Evolutionary conservation across 2,797 vertebrate genomes (phyloP).

Genomic region (Oreortyx pictus): DNA sequence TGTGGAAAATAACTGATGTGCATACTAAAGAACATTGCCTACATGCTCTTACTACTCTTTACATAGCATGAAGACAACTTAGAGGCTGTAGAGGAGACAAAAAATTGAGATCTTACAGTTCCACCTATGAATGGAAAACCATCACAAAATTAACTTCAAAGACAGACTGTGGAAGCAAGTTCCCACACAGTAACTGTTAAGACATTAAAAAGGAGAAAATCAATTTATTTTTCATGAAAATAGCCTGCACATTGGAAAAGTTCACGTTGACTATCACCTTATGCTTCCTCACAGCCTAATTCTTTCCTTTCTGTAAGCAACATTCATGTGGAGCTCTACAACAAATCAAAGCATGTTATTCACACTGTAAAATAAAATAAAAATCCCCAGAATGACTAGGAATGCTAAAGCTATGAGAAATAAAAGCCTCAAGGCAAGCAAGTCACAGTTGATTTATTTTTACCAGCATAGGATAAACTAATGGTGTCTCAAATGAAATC

Average conservation of each 20-base stretch:
- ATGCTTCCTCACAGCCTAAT: background rate
- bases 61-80: background rate
- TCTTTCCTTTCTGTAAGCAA: background rate
- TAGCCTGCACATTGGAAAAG: background rate
- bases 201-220: background rate
- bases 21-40: background rate
- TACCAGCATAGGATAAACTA: constrained; percentile 36
- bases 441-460: constrained; percentile 49
- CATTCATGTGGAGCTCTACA: background rate
- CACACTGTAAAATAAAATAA: background rate
- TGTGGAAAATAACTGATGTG: background rate
- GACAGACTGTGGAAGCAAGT: background rate
- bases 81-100: background rate
- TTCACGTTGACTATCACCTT: background rate
- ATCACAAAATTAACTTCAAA: background rate
- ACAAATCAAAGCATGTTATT: background rate
- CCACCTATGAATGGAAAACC: background rate
- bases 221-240: background rate
- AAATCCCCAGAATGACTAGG: background rate
- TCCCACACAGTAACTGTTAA: background rate
- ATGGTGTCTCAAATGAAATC: constrained; percentile 16
- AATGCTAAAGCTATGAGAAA: constrained; percentile 28
- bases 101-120: background rate
- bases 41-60: background rate
- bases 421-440: constrained; percentile 19